Evolutionary conservation across 2,888 invertebrate species (phyloP).

Genomic region (Mycalesis mineus): DNA sequence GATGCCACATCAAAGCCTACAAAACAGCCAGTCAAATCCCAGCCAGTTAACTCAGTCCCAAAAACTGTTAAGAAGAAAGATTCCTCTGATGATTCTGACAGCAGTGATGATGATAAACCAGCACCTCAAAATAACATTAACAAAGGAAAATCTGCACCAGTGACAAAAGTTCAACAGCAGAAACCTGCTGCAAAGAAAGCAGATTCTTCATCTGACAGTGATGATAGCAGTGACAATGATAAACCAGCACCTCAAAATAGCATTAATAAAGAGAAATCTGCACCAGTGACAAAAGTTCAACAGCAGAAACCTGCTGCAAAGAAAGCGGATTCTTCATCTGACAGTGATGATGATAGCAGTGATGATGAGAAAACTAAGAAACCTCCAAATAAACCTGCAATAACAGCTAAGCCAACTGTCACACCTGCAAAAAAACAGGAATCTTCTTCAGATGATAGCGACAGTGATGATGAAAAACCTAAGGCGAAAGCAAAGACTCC

Average conservation of each 20-base stretch:
- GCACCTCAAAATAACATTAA: constrained; percentile 31
- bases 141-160: constrained; percentile 17
- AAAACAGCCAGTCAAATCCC: constrained; percentile 27
- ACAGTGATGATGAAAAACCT: constrained; percentile 51
- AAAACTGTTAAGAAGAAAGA: constrained; percentile 41
- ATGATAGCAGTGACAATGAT: constrained; percentile 54
- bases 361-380: constrained; percentile 56
- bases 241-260: constrained; percentile 39
- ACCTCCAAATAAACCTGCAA: constrained; percentile 17
- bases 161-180: constrained; percentile 29
- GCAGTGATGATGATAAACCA: constrained; percentile 55
- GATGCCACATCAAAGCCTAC: constrained; percentile 36
- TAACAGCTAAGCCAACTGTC: constrained; percentile 4
- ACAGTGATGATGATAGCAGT: constrained; percentile 53
- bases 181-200: constrained; percentile 47
- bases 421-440: constrained; percentile 18
- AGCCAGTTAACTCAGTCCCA: constrained; percentile 34
- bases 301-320: constrained; percentile 39
- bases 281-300: constrained; percentile 25
- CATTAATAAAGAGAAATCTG: constrained; percentile 17
- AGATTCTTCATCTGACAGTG: constrained; percentile 54
- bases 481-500: constrained; percentile 30
- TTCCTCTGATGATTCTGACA: constrained; percentile 52
- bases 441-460: constrained; percentile 48
- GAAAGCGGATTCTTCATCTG: constrained; percentile 56